These are phyloP conservation scores for Aldrovandia affinis DNA, from an alignment of 2,797 vertebrate genomes.

Conservation along the genomic window DNA sequence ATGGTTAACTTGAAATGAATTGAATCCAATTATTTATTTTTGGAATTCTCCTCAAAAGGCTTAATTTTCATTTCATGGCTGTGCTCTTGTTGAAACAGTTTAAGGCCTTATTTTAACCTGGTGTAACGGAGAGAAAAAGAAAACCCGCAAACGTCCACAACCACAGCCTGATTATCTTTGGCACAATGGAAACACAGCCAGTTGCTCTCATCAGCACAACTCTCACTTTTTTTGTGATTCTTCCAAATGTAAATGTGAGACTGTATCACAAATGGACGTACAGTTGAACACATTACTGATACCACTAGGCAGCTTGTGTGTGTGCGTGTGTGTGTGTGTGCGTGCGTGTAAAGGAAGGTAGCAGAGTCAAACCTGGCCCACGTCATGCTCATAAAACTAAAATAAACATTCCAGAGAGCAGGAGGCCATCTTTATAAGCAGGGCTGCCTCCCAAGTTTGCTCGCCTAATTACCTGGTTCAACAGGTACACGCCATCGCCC, in stretches of 20 bases:
- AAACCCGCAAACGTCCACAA: background rate
- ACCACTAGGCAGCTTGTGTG: background rate
- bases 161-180: background rate
- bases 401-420: slow-evolving; percentile 35
- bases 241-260: background rate
- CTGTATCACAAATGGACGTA: background rate
- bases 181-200: background rate
- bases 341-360: background rate
- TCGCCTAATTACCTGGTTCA: slow-evolving; percentile 30
- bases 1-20: background rate
- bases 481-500: background rate
- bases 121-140: background rate
- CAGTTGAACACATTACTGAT: background rate
- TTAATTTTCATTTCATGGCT: background rate
- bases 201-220: background rate
- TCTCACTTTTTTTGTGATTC: too few species aligned
- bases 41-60: background rate
- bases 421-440: slow-evolving; percentile 24
- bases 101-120: background rate
- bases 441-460: slow-evolving; percentile 17
- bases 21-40: background rate
- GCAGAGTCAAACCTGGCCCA: background rate
- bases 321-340: background rate
- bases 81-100: background rate
- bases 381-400: slow-evolving; percentile 27